A percentile compares a stretch with the other conserved stretches of the same genome.
These are phyloP conservation scores for Rutpela maculata DNA, from an alignment of 2,888 invertebrate species.

Conservation along the genomic window DNA sequence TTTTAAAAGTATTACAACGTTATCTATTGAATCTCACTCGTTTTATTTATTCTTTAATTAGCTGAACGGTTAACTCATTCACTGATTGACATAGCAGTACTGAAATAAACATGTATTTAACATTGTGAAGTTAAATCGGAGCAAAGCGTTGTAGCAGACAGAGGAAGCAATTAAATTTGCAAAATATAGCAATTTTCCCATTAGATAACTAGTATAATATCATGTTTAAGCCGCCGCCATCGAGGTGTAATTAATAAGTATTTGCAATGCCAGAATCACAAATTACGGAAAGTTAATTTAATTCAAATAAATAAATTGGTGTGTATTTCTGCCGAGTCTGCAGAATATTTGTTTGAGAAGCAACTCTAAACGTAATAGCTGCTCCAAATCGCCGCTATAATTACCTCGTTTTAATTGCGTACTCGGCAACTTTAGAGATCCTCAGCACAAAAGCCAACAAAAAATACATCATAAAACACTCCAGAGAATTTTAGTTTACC, in stretches of 20 bases:
- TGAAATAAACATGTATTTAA: neutral
- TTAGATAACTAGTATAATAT: conserved; percentile 34
- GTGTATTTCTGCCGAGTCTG: conserved; percentile 61
- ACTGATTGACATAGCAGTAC: no score
- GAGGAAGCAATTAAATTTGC: conserved; percentile 31
- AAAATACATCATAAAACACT: conserved; percentile 63
- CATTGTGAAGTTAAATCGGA: neutral
- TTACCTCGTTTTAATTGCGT: conserved; percentile 66
- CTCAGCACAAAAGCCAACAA: conserved; percentile 52
- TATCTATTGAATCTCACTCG: no score
- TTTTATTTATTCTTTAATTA: no score
- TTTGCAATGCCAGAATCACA: conserved; percentile 46
- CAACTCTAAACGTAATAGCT: conserved; percentile 27
- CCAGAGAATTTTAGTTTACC: conserved; percentile 60
- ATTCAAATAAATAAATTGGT: conserved; percentile 67
- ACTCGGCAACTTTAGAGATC: conserved; percentile 65
- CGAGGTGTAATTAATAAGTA: conserved; percentile 44
- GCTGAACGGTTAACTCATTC: no score
- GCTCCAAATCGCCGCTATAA: conserved; percentile 51
- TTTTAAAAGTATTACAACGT: no score
- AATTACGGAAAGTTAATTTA: conserved; percentile 62
- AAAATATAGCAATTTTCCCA: conserved; percentile 35
- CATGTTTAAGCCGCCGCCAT: conserved; percentile 15
- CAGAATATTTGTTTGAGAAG: conserved; percentile 59
- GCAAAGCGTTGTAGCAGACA: conserved; percentile 13